A percentile compares a stretch with the other conserved stretches of the same genome.
These are phyloP conservation scores for Hybognathus amarus DNA, from an alignment of 2,797 vertebrate species.

Conservation along the genomic window DNA sequence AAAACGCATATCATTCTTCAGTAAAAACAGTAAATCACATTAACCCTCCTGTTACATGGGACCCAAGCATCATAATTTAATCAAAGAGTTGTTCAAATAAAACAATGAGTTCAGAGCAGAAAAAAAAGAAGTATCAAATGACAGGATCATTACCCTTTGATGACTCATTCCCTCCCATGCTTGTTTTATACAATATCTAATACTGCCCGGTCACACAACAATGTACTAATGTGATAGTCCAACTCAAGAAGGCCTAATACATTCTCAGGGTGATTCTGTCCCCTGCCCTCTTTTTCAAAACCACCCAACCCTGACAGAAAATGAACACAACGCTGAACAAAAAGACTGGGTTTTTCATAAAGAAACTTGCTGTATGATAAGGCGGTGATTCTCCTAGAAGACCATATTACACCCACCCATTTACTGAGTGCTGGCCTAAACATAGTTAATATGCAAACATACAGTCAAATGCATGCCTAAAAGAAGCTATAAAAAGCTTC, in stretches of 20 bases:
- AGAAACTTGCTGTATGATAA: slow-evolving; percentile 9
- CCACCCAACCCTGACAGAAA: not conserved
- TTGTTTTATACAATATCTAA: slow-evolving; percentile 19
- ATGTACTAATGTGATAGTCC: slow-evolving; percentile 47
- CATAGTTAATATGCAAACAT: slow-evolving; percentile 39
- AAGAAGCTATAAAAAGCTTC: slow-evolving; percentile 47
- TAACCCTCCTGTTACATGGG: slow-evolving; percentile 65
- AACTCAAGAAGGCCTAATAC: slow-evolving; percentile 40
- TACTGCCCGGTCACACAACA: slow-evolving; percentile 58
- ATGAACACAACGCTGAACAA: not conserved
- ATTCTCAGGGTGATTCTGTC: slow-evolving; percentile 32
- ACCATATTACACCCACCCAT: not conserved
- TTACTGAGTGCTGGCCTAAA: not conserved
- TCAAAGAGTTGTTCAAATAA: slow-evolving; percentile 54
- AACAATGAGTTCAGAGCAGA: not conserved
- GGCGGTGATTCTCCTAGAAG: not conserved
- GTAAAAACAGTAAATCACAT: slow-evolving; percentile 62
- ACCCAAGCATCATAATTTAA: slow-evolving; percentile 64
- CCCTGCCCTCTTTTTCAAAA: not conserved
- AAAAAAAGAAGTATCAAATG: slow-evolving; percentile 18
- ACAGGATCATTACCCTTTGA: slow-evolving; percentile 18
- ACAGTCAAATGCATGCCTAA: slow-evolving; percentile 52
- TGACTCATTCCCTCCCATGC: not conserved
- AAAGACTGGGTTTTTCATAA: not conserved
- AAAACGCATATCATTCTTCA: slow-evolving; percentile 64